Conservation (phyloP, 2,888 invertebrate species). For the Drosophila incognita region DNA sequence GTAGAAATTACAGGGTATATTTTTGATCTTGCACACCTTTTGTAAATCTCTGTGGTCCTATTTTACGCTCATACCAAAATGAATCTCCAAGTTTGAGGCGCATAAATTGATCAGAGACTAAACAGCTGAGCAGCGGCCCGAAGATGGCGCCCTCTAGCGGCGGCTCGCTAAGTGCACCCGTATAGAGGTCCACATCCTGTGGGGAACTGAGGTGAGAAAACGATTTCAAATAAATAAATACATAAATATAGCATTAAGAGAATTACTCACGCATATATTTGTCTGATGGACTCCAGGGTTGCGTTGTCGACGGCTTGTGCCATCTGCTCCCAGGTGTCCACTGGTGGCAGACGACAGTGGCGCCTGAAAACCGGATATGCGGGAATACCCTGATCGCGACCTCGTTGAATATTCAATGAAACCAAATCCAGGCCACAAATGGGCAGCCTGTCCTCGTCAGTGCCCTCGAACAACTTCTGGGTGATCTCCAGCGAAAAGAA, state of each 20-base stretch:
- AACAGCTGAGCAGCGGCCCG: conserved; percentile 93
- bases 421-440: conserved; percentile 93
- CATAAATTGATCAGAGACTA: conserved; percentile 94
- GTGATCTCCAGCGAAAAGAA: conserved; percentile 84
- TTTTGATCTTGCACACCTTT: conserved; percentile 85
- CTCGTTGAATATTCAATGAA: conserved; percentile 94
- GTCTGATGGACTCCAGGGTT: conserved; percentile 87
- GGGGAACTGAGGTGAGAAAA: conserved; percentile 86
- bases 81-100: conserved; percentile 93
- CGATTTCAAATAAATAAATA: conserved; percentile 17
- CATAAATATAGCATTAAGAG: background rate
- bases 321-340: conserved; percentile 88
- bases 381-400: conserved; percentile 94
- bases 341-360: conserved; percentile 89
- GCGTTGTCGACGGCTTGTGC: conserved; percentile 88
- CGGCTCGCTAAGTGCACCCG: conserved; percentile 93
- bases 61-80: conserved; percentile 93
- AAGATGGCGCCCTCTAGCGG: conserved; percentile 90
- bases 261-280: conserved; percentile 87
- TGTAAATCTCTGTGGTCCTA: conserved; percentile 88
- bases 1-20: background rate
- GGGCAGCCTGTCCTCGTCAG: conserved; percentile 73
- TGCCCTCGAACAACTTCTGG: conserved; percentile 83
- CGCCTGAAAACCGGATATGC: conserved; percentile 91
- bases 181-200: conserved; percentile 95